Conservation (phyloP, 2,113 vertebrate species). For the Hippocampus mohnikei region DNA sequence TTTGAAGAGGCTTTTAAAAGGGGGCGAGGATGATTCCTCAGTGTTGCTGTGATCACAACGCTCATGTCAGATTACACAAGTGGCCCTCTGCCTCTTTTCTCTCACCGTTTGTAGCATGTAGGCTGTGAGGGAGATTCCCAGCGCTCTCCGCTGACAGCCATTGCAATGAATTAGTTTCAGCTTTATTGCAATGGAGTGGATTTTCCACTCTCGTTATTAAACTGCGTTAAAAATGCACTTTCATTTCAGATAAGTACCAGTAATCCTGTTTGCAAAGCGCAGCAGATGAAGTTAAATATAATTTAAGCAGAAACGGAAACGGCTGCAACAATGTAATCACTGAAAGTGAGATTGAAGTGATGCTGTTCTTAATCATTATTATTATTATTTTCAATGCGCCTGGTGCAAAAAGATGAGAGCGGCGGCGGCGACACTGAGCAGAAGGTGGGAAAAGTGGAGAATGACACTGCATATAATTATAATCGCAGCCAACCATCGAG, state of each 20-base stretch:
- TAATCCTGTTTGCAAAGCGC: slow-evolving; percentile 77
- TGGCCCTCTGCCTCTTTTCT: slow-evolving; percentile 41
- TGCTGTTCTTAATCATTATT: slow-evolving; percentile 68
- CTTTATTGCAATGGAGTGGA: slow-evolving; percentile 74
- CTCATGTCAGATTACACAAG: slow-evolving; percentile 62
- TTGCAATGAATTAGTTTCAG: slow-evolving; percentile 77
- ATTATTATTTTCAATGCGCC: slow-evolving; percentile 69
- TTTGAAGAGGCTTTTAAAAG: slow-evolving; percentile 60
- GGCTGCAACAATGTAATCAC: slow-evolving; percentile 73
- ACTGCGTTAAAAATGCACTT: slow-evolving; percentile 78
- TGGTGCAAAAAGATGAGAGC: slow-evolving; percentile 40
- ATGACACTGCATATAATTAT: slow-evolving; percentile 43
- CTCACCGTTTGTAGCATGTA: slow-evolving; percentile 44
- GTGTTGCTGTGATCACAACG: slow-evolving; percentile 55
- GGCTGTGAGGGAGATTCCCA: slow-evolving; percentile 49
- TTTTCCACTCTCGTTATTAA: slow-evolving; percentile 79
- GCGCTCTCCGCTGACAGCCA: slow-evolving; percentile 54
- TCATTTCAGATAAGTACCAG: slow-evolving; percentile 79
- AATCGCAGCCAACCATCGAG: slow-evolving; percentile 57
- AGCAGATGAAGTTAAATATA: slow-evolving; percentile 77
- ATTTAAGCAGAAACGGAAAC: slow-evolving; percentile 77
- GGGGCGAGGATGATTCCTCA: slow-evolving; percentile 47
- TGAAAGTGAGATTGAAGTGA: slow-evolving; percentile 76
- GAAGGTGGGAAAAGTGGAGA: slow-evolving; percentile 52
- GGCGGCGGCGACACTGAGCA: slow-evolving; percentile 34